Evolutionary conservation across 2,888 invertebrate species (phyloP).

Genomic region (Epirrhoe alternata): DNA sequence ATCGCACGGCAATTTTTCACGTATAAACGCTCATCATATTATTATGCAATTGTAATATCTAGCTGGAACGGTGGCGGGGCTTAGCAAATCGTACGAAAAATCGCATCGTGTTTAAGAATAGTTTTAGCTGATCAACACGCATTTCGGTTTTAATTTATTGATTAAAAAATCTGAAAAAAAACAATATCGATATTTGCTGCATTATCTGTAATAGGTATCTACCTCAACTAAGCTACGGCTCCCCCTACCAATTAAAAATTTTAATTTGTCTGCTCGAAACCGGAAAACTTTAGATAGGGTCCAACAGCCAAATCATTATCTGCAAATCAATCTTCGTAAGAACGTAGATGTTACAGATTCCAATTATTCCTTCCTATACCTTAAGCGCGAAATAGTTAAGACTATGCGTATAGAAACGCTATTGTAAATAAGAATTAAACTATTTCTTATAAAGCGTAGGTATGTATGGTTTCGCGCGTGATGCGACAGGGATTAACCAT

Average conservation of each 20-base stretch:
- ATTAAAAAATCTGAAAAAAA: no score
- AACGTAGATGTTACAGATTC: slow-evolving; percentile 38
- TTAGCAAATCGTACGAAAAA: no score
- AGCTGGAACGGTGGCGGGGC: no score
- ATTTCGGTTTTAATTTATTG: no score
- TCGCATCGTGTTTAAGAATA: no score
- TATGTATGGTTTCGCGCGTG: not conserved
- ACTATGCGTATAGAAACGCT: slow-evolving; percentile 15
- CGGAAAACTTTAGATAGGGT: slow-evolving; percentile 28
- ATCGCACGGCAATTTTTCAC: no score
- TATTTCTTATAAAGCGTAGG: not conserved
- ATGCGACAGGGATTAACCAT: not conserved
- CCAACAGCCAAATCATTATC: slow-evolving; percentile 34
- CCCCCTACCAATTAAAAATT: slow-evolving; percentile 29
- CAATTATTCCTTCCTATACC: slow-evolving; percentile 43
- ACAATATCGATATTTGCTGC: not conserved
- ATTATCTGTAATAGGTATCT: not conserved
- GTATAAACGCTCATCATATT: no score
- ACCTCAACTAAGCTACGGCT: not conserved
- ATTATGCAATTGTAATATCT: no score
- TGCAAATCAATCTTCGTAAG: slow-evolving; percentile 39
- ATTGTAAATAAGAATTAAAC: not conserved
- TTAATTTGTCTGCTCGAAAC: slow-evolving; percentile 25
- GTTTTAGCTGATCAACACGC: no score
- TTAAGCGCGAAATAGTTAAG: slow-evolving; percentile 7